Base-by-base conservation (phyloP, 2,113 vertebrate genomes). In the Cryptotis parvus region DNA sequence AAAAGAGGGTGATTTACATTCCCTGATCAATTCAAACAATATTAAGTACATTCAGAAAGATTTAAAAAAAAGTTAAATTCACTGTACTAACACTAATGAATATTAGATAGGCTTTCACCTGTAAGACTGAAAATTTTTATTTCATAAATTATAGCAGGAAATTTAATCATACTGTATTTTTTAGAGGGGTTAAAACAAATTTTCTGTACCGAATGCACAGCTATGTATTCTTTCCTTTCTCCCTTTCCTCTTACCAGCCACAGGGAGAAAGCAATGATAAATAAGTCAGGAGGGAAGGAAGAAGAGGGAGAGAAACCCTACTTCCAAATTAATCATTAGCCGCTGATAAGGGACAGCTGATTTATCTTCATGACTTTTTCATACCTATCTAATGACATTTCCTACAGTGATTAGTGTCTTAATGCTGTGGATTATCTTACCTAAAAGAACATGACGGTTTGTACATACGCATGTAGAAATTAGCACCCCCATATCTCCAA, bases 281-380 rank as follows among this genome's bases (percentile, higher is more conserved):
- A 77, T 83, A 41, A 83, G 87, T 87, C 87, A 94, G 68, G 90
- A 72, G 15, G 39, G 72, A 93, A 79, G 33, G 27, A 83, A 11
- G 37, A 58, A 58, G 18, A 6, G 41, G 39, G 39, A 86, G 24
- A 33, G 63, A 82, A 88, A 45, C 6, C 8, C 0, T 65, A 86
- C 73, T 85, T 93, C 82, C 75, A 94, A 79, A 90, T 90, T 82
- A 94, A 49, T 92, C 94, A 95, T 94, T 86, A 93, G 76, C 39
- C 55, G 24, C 11, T 94, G 35, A 93, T 61, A 12, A 72, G 24
- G 81, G 68, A 92, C 72, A 92, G 76, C 65, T 86, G 61, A 90
- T 84, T 92, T 68, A 84, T 91, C 87, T 95, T 93, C 76, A 87
- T 75, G 80, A 72, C 75, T 92, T 90, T 90, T 79, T 80, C 85